A percentile compares a stretch with the other conserved stretches of the same genome.
These are phyloP conservation scores for Aurelia sp. DNA, from an alignment of 30 jellyfish, hydroid and myxozoan genomes.

Conservation along the genomic window DNA sequence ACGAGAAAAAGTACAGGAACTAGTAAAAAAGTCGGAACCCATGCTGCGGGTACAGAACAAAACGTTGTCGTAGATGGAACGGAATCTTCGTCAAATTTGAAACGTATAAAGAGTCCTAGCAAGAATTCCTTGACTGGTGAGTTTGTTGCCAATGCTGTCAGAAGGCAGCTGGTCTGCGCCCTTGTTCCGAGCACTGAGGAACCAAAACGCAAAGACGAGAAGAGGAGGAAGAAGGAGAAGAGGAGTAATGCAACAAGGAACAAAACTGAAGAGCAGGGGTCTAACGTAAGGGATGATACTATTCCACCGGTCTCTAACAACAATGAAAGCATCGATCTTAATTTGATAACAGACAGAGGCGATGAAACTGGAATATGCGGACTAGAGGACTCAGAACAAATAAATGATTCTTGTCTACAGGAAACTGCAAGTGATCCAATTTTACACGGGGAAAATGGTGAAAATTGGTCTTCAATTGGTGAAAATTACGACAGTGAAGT, in stretches of 20 bases:
- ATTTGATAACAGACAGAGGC: not conserved
- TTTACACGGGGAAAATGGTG: not conserved
- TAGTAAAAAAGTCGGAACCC: not conserved
- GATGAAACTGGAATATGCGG: too few species aligned
- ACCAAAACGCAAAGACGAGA: not conserved
- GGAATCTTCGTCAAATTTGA: slow-evolving; percentile 17
- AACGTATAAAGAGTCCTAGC: slow-evolving; percentile 13
- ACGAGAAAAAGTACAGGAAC: too few species aligned
- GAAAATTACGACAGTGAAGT: not conserved
- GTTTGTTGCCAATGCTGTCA: not conserved
- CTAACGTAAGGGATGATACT: not conserved
- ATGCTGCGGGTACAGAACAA: not conserved
- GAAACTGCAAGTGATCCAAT: not conserved
- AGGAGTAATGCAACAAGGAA: not conserved
- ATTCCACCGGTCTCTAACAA: not conserved
- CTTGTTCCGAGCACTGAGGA: not conserved
- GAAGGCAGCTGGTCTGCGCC: not conserved
- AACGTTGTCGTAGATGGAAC: slow-evolving; percentile 7
- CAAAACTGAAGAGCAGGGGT: not conserved
- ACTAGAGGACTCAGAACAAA: too few species aligned
- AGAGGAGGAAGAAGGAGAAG: not conserved
- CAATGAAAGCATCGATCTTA: not conserved
- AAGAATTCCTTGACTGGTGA: not conserved
- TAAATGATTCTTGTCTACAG: not conserved
- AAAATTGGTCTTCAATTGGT: not conserved